A percentile compares a stretch with the other conserved stretches of the same genome.
These are phyloP conservation scores for Colius striatus DNA, from an alignment of 2,113 vertebrate genomes.

Conservation along the genomic window DNA sequence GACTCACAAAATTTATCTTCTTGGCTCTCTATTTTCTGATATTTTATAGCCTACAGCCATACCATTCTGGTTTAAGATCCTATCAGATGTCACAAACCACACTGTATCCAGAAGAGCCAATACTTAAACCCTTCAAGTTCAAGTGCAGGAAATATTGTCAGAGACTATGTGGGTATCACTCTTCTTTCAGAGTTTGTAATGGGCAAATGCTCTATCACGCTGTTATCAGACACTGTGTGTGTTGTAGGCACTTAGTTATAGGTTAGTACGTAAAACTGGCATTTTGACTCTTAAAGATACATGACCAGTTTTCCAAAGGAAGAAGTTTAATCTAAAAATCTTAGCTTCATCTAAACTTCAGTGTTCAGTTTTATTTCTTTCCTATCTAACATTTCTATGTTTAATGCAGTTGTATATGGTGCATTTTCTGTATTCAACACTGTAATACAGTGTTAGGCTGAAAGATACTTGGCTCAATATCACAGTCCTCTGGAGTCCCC, in stretches of 20 bases:
- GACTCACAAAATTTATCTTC: constrained; percentile 40
- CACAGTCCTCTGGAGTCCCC: not conserved
- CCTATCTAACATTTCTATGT: not conserved
- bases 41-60: constrained; percentile 28
- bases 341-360: not conserved
- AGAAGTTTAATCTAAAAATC: not conserved
- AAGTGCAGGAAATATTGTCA: not conserved
- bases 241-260: not conserved
- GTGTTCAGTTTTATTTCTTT: not conserved
- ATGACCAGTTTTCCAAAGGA: not conserved
- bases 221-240: not conserved
- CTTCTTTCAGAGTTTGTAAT: not conserved
- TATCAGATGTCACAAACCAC: constrained; percentile 44
- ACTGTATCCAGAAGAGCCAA: not conserved
- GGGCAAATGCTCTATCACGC: not conserved
- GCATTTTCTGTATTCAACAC: not conserved
- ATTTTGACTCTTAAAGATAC: not conserved
- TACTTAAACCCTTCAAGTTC: not conserved
- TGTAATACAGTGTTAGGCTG: accelerated
- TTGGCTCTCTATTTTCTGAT: constrained; percentile 13
- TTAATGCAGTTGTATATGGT: not conserved
- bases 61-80: constrained; percentile 35
- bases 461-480: not conserved
- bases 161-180: not conserved
- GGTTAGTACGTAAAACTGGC: not conserved